Evolutionary conservation across 2,797 vertebrate species (phyloP), one percentile per base, ranked within the genome.

Genomic region (Emydoidea blandingii): DNA sequence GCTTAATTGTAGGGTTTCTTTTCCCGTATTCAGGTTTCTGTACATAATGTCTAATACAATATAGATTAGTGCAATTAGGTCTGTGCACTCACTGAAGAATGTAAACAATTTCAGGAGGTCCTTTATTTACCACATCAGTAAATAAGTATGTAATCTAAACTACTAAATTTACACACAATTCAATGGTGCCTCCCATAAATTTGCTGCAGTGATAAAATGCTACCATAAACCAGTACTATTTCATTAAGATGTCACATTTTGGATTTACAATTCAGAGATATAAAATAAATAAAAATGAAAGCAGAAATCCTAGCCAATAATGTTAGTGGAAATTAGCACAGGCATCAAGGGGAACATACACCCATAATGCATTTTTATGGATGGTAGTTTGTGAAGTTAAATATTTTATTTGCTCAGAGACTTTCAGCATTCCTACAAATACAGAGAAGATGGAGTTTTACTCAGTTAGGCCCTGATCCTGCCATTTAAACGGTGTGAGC

Each of bases 161-260:
- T 93, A 85, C n/a, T 86, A 91, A 92, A 88, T 86, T 81, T 94
- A 88, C 78, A 85, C 79, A 93, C 88, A 90, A 83, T 89, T 80
- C 74, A 87, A 50, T 79, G 47, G 16, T 52, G 79, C 79, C 82
- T 21, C 29, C 86, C 44, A 76, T 94, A 76, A 88, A 93, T 94
- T 89, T 72, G n/a, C 68, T 9, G 52, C 59, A 29, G 47, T 89
- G 21, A 85, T 91, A 82, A 96, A 89, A 95, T 90, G 29, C 79
- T 96, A 94, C 89, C 90, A 85, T 85, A 88, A 95, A 94, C 29
- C 0, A 83, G 91, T 93, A 90, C 12, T 53, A 91, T 94, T 95
- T 97, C 92, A 97, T 95, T 96, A 94, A 97, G 86, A 91, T 87
- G 74, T 91, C 86, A 97, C 82, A 95, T 92, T 82, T 88, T 92